Conservation (phyloP, 2,113 vertebrate genomes). For the Dipodomys stephensi region DNA sequence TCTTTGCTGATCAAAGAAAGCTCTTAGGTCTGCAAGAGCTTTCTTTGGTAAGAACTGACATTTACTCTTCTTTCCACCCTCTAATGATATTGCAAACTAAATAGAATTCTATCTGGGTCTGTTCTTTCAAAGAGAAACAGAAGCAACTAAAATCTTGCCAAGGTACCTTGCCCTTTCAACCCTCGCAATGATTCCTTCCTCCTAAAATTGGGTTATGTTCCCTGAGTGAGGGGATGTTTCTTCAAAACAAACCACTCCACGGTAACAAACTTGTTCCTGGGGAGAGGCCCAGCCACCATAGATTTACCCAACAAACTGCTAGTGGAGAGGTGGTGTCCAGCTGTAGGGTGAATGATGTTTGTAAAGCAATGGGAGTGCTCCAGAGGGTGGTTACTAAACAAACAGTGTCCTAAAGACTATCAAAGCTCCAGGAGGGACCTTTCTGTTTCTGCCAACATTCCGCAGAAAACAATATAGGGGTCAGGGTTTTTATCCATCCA, state of each 20-base stretch:
- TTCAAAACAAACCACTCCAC: slow-evolving; percentile 51
- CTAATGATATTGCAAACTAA: slow-evolving; percentile 68
- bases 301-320: slow-evolving; percentile 57
- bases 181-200: not conserved
- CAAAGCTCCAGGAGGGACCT: slow-evolving; percentile 60
- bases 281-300: slow-evolving; percentile 39
- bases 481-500: slow-evolving; percentile 59
- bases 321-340: slow-evolving; percentile 54
- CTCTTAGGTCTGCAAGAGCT: slow-evolving; percentile 10
- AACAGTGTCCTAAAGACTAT: slow-evolving; percentile 72
- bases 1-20: slow-evolving; percentile 8
- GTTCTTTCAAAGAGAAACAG: slow-evolving; percentile 73
- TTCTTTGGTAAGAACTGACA: slow-evolving; percentile 55
- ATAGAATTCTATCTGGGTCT: slow-evolving; percentile 71
- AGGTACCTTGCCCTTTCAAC: slow-evolving; percentile 48
- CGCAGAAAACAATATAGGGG: slow-evolving; percentile 64
- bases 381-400: slow-evolving; percentile 77
- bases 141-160: slow-evolving; percentile 65
- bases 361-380: slow-evolving; percentile 71
- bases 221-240: slow-evolving; percentile 36
- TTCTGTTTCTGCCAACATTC: slow-evolving; percentile 74
- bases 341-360: slow-evolving; percentile 72
- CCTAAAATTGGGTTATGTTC: not conserved
- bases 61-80: slow-evolving; percentile 59
- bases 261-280: slow-evolving; percentile 33